Evolutionary conservation across 2,113 vertebrate genomes (phyloP), one percentile per base, ranked within the genome.

Genomic region (Halichoeres trimaculatus): DNA sequence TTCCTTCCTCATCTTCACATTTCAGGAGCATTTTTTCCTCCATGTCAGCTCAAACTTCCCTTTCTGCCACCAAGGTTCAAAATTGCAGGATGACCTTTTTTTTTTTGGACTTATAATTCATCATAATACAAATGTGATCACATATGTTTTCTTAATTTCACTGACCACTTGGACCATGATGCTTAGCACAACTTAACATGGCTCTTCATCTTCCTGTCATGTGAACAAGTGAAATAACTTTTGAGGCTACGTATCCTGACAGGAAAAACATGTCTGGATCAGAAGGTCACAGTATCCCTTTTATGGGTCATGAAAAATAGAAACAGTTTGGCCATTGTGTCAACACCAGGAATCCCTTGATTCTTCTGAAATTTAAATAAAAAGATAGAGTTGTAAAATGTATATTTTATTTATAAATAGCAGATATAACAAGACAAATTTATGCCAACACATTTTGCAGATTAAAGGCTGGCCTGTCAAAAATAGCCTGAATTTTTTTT

Each of bases 151-250:
- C n/a, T 4, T 53, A 23, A 19, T 1, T 36, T 38, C 5, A 38
- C 1, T 40, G 19, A 26, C 47, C 22, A 47, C 1, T 38, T 17
- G 34, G 23, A 38, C n/a, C 6, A 36, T 14, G 56, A 53, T 17
- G 5, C 26, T 16, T 2, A 1, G 14, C 38, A 70, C 0, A 1
- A 34, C 43, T 71, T 69, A 19, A 68, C 26, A 64, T 64, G 41
- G 20, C 50, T 72, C 52, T 52, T 35, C 22, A 58, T 22, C 5
- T 7, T 17, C 43, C 43, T 45, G 43, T 60, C 55, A 66, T 52
- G 52, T 65, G 23, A n/a, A 78, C 51, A 59, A 76, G 51, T 50
- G 41, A 65, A 56, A 66, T 50, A 65, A 70, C 47, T 58, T 54
- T 75, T 55, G 6, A 48, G 45, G 17, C 19, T 62, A 23, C 5